Base-by-base conservation (phyloP, 2,888 invertebrate species). In the Lasioglossum morio region DNA sequence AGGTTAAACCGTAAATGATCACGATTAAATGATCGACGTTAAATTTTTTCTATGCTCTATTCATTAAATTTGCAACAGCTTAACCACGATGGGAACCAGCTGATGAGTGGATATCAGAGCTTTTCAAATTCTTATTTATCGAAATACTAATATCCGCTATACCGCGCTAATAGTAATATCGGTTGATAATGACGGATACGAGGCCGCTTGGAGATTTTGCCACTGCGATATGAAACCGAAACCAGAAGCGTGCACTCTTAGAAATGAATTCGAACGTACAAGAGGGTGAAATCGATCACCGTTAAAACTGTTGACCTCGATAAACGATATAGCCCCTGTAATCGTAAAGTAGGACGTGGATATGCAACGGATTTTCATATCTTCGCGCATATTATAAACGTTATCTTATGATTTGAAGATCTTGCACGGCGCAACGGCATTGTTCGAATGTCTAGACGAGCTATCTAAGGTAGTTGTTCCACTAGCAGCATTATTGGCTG, bases 301-400 rank as follows among this genome's bases (percentile, higher is more conserved):
- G 79, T 76, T 77, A 27, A 82, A 81, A 79, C 86, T 70, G 77
- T 48, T 81, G 87, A 77, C 87, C 87, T 66, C 87, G 78, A 87
- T 87, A 72, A 72, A 69, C 77, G 34, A 48, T 37, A 72, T 46
- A 79, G 70, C 77, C 43, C 40, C 77, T 30, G 16, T 74, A 79
- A 86, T 86, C 81, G 79, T 86, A 78, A 70, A 46, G 69, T 80
- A 70, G 63, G 4, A 27, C 37, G 40, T 19, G 43, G 77, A 75
- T 76, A 30, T 10, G 73, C 76, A 70, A 81, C 72, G 70, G 57
- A 77, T 76, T 77, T 74, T 79, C 69, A 40, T 69, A 48, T 74
- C 16, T 19, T 1, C 40, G 43, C 53, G 37, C 27, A 40, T 14
- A 14, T n/a, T 40, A 14, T 40, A n/a, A 70, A 37, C 40, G 37